Evolutionary conservation across 2,888 invertebrate species (phyloP), one percentile per base, ranked within the genome.

Genomic region (Carabus problematicus): DNA sequence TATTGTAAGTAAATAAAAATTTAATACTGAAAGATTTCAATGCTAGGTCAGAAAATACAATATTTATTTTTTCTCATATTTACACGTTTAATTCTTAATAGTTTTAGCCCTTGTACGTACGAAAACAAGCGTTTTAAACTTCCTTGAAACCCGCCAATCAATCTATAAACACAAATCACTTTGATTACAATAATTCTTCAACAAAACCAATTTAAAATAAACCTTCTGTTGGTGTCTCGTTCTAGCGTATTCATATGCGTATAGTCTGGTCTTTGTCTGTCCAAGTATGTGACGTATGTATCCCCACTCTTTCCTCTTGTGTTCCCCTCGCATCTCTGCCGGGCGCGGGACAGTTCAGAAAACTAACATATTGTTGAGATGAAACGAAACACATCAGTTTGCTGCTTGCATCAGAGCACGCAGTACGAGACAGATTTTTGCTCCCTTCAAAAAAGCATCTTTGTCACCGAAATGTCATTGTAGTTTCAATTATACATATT

Each of bases 251-350:
- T n/a, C 8, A 18, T 12, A 9, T 52, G 8, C 9, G 54, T n/a
- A 42, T 56, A n/a, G 42, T 7, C 56, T 43, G 16, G 12, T 64
- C 42, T 14, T 42, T 19, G 55, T 64, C 56, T 55, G 42, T 8
- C 42, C 55, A 64, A 55, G 64, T 64, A 64, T 64, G 55, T 55
- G 55, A 64, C 64, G 55, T 45, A 64, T 64, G 64, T 45, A 56
- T 55, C 63, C 63, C 63, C 63, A 63, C 63, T 54, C 18, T 9
- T 14, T 9, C 14, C 3, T n/a, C n/a, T 4, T n/a, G 18, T 42
- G 11, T 18, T 40, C 9, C 16, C 55, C 55, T 55, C 29, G 18
- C 45, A 16, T 12, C 39, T 8, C 39, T 8, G 8, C 19, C 52
- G n/a, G n/a, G 52, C 62, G 18, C 54, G 11, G 19, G 64, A 55